Conservation (phyloP, 1,140 invertebrate species). For the Eubasilissa regina region DNA sequence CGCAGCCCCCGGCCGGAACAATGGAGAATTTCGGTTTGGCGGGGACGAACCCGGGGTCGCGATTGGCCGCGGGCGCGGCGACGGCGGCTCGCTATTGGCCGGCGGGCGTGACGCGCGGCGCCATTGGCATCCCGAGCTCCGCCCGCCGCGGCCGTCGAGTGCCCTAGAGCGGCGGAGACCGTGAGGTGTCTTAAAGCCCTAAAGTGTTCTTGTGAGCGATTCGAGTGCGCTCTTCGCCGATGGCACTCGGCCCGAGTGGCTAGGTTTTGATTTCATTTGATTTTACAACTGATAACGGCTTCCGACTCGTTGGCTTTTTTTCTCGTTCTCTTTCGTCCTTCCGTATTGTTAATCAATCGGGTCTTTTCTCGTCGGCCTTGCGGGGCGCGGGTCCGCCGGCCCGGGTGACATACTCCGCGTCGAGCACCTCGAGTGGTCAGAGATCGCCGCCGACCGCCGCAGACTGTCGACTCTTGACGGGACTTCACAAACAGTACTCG, state of each 20-base stretch:
- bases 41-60: background rate
- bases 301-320: slow-evolving; percentile 47
- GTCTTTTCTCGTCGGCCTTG: slow-evolving; percentile 34
- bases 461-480: background rate
- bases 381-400: background rate
- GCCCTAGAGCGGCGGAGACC: slow-evolving; percentile 48
- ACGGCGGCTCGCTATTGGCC: slow-evolving; percentile 14
- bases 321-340: slow-evolving; percentile 21
- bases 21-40: too few relatives aligned
- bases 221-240: slow-evolving; percentile 59
- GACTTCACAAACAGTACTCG: background rate
- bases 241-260: slow-evolving; percentile 58
- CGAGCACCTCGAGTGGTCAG: background rate
- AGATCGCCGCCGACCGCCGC: background rate
- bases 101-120: slow-evolving; percentile 5
- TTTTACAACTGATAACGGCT: slow-evolving; percentile 60
- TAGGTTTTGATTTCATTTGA: slow-evolving; percentile 61
- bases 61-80: background rate
- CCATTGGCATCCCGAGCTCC: slow-evolving; percentile 14
- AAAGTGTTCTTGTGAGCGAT: slow-evolving; percentile 58
- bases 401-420: background rate
- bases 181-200: slow-evolving; percentile 59
- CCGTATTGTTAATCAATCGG: slow-evolving; percentile 37
- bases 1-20: background rate
- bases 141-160: slow-evolving; percentile 19